These are phyloP conservation scores for Drosophila pachea DNA, from an alignment of 1,140 invertebrate genomes.

Conservation along the genomic window DNA sequence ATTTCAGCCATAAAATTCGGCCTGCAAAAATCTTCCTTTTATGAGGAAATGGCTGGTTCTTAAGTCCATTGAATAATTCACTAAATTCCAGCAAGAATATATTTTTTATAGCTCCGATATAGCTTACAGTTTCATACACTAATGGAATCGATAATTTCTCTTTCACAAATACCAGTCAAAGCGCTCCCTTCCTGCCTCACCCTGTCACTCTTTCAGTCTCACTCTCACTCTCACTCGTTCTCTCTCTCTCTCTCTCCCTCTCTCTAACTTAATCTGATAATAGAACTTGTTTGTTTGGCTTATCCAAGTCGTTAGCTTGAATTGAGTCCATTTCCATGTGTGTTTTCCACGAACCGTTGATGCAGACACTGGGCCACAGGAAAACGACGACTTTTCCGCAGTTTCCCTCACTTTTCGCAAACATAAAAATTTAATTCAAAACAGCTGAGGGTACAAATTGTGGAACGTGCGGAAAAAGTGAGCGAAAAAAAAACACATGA, in stretches of 20 bases:
- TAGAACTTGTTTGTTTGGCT: background rate
- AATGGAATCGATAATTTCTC: too few relatives aligned
- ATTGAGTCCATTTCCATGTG: conserved; percentile 16
- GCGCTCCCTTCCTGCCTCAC: too few relatives aligned
- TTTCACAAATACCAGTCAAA: background rate
- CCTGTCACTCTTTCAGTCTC: too few relatives aligned
- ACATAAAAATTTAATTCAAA: conserved; percentile 68
- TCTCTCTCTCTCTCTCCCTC: too few relatives aligned
- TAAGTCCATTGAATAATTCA: too few relatives aligned
- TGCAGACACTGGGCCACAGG: background rate
- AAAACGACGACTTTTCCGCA: conserved; percentile 7
- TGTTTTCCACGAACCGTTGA: background rate
- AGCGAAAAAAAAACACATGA: conserved; percentile 48
- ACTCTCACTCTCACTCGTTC: too few relatives aligned
- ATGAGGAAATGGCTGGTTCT: background rate
- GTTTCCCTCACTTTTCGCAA: conserved; percentile 44
- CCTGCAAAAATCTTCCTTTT: conserved; percentile 12
- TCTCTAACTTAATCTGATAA: too few relatives aligned
- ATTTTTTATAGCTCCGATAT: background rate
- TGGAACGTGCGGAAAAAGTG: conserved; percentile 54
- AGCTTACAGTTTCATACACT: too few relatives aligned
- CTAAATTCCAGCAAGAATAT: background rate
- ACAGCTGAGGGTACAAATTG: conserved; percentile 59
- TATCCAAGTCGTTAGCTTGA: conserved; percentile 1
- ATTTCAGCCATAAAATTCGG: conserved; percentile 32